Conservation (phyloP, 1,140 invertebrate species). For the Tetramorium alpestre region DNA sequence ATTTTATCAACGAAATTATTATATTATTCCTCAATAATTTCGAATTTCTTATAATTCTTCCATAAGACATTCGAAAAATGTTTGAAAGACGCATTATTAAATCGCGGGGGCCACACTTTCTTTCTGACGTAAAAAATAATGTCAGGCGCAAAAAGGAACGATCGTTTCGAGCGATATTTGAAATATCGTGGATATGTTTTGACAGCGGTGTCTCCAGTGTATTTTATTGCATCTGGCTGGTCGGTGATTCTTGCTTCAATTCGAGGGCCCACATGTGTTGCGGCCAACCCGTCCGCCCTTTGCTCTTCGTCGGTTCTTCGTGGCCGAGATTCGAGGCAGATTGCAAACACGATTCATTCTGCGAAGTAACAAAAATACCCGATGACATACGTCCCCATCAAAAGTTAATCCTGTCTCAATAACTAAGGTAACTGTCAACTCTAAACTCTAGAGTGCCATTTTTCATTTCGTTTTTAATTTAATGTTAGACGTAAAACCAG, state of each 20-base stretch:
- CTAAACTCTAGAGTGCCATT: background rate
- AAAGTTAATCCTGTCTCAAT: conserved; percentile 10
- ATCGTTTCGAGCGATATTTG: conserved; percentile 46
- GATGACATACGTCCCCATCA: conserved; percentile 24
- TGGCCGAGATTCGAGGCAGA: conserved; percentile 67
- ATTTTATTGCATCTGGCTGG: conserved; percentile 75
- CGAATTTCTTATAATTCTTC: background rate
- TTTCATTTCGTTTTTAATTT: background rate
- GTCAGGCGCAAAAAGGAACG: conserved; percentile 40
- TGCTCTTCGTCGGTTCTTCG: conserved; percentile 86
- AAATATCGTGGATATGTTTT: conserved; percentile 60
- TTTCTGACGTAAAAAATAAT: background rate
- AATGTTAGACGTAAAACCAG: background rate
- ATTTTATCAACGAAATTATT: background rate
- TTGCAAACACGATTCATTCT: conserved; percentile 80
- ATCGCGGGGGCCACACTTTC: background rate
- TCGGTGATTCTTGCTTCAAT: conserved; percentile 91
- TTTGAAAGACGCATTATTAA: background rate
- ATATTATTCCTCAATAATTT: background rate
- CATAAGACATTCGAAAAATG: background rate
- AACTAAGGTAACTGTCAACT: background rate
- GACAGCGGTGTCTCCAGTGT: conserved; percentile 34
- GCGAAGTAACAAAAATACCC: conserved; percentile 63
- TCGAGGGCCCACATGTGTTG: conserved; percentile 97
- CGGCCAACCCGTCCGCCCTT: conserved; percentile 97